Evolutionary conservation across 2,113 vertebrate genomes (phyloP).

Genomic region (Phyllostomus discolor): DNA sequence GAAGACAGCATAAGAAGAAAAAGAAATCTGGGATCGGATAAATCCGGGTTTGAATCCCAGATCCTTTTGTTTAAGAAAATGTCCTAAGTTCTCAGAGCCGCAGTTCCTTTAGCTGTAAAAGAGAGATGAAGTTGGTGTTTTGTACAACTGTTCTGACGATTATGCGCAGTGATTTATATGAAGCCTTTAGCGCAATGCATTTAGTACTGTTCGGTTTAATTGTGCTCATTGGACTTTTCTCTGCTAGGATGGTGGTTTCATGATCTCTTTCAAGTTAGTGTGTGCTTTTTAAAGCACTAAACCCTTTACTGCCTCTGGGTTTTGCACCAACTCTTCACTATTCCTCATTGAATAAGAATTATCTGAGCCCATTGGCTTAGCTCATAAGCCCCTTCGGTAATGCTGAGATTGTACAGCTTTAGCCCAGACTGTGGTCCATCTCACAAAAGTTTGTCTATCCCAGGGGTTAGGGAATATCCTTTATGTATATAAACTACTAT

Average conservation of each 20-base stretch:
- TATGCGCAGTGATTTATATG: neutral
- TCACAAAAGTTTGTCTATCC: neutral
- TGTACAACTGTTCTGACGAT: neutral
- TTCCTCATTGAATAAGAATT: slow-evolving; percentile 21
- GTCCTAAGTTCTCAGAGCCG: neutral
- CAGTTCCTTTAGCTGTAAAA: neutral
- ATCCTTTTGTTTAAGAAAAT: neutral
- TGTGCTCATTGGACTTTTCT: slow-evolving; percentile 4
- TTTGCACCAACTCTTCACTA: neutral
- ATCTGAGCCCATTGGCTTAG: neutral
- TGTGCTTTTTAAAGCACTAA: neutral
- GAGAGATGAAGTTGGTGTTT: neutral
- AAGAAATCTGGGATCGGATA: neutral
- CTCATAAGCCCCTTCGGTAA: neutral
- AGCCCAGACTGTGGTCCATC: neutral
- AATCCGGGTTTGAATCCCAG: neutral
- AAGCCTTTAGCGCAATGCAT: neutral
- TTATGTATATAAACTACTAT: no score
- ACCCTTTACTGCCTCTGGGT: neutral
- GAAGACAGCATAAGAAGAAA: neutral
- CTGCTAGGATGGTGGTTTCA: neutral
- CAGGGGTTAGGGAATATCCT: neutral
- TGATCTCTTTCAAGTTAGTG: neutral
- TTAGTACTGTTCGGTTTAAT: neutral
- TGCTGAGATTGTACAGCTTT: neutral